Percentiles rank a stretch among this genome's conserved stretches.
Evolutionary conservation across 2,113 vertebrate species (phyloP).

Genomic region (Tor tambroides): DNA sequence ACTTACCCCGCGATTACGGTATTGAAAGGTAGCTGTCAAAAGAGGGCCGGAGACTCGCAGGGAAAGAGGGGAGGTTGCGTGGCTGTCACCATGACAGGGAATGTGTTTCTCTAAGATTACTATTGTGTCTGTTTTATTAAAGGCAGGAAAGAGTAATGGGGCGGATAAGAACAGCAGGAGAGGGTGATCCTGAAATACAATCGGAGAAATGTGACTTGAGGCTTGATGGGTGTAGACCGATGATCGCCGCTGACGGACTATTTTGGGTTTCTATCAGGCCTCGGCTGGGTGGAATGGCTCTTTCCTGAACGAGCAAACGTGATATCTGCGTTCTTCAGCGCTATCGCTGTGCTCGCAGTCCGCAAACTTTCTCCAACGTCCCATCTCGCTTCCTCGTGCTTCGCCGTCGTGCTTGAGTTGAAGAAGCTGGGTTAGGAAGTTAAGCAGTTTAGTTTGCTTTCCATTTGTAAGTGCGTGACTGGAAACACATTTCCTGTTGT

Average conservation of each 20-base stretch:
- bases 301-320: slow-evolving; percentile 19
- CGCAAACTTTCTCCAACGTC: background rate
- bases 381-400: background rate
- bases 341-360: slow-evolving; percentile 8
- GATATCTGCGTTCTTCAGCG: slow-evolving; percentile 1
- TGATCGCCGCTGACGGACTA: slow-evolving; percentile 24
- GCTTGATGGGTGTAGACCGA: slow-evolving; percentile 35
- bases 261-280: slow-evolving; percentile 48
- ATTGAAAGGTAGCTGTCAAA: slow-evolving; percentile 97
- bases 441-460: background rate
- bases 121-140: slow-evolving; percentile 50
- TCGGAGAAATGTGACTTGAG: slow-evolving; percentile 38
- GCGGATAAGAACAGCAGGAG: slow-evolving; percentile 41
- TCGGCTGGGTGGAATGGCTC: background rate
- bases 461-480: background rate
- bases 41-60: slow-evolving; percentile 70
- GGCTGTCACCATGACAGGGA: slow-evolving; percentile 42
- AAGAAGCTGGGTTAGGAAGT: background rate
- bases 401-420: background rate
- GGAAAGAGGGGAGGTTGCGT: slow-evolving; percentile 25
- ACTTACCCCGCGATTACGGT: slow-evolving; percentile 80
- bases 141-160: slow-evolving; percentile 42
- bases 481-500: slow-evolving; percentile 4
- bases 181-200: slow-evolving; percentile 47
- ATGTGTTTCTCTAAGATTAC: slow-evolving; percentile 50